A percentile compares a stretch with the other conserved stretches of the same genome.
Conservation (phyloP, 2,797 vertebrate species). For the Monodelphis domestica region DNA sequence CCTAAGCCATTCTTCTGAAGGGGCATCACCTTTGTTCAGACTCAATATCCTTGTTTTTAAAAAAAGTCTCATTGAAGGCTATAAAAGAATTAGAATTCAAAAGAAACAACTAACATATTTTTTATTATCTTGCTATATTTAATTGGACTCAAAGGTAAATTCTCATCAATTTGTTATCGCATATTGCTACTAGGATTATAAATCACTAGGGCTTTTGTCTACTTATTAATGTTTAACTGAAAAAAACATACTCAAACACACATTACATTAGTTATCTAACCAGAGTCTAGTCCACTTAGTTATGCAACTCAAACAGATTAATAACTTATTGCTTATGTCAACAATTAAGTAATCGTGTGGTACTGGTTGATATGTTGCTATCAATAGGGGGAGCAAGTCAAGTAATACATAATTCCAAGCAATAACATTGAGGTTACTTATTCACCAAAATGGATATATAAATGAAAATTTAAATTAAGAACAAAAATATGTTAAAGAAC, state of each 20-base stretch:
- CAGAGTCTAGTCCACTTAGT: conserved; percentile 23
- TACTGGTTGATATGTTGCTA: not conserved
- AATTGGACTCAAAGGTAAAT: not conserved
- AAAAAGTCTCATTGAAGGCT: conserved; percentile 8
- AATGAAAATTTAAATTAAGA: conserved; percentile 40
- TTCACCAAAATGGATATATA: conserved; percentile 1
- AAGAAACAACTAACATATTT: not conserved
- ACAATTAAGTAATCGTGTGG: not conserved
- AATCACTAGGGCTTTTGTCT: not conserved
- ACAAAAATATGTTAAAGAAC: not conserved
- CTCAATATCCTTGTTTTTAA: not conserved
- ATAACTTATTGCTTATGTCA: not conserved
- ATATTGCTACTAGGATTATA: not conserved
- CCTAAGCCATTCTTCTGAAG: not conserved
- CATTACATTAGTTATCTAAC: conserved; percentile 1
- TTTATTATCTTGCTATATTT: not conserved
- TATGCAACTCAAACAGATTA: conserved; percentile 12
- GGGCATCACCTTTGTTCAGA: not conserved
- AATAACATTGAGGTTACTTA: not conserved
- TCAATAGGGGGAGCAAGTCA: not conserved
- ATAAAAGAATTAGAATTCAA: not conserved
- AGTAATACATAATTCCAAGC: conserved; percentile 33
- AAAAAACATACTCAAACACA: not conserved
- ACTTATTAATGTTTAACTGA: conserved; percentile 17
- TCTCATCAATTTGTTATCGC: not conserved